Evolutionary conservation across 1,140 invertebrate genomes (phyloP).

Genomic region (Gryon sp.): DNA sequence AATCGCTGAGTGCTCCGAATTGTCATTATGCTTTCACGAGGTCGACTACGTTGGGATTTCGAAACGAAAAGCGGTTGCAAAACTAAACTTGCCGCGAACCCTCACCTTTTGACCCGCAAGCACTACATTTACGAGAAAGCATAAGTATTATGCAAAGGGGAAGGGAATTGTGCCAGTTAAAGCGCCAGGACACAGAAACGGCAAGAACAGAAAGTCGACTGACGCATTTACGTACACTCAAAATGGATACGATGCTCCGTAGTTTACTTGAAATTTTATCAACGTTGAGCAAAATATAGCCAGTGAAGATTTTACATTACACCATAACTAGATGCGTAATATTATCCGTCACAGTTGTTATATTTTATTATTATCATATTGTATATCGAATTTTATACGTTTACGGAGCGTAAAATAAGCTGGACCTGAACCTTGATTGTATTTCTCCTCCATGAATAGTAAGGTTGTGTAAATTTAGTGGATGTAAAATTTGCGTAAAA

Average conservation of each 20-base stretch:
- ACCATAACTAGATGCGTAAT: slow-evolving; percentile 32
- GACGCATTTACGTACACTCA: slow-evolving; percentile 54
- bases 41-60: slow-evolving; percentile 54
- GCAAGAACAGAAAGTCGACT: slow-evolving; percentile 42
- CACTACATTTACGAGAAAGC: slow-evolving; percentile 24
- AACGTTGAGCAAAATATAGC: slow-evolving; percentile 19
- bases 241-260: slow-evolving; percentile 58
- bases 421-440: too few species aligned
- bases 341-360: background rate
- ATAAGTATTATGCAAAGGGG: too few species aligned
- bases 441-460: too few species aligned
- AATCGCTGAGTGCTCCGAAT: slow-evolving; percentile 61
- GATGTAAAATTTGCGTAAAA: too few species aligned
- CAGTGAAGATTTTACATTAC: slow-evolving; percentile 36
- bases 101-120: slow-evolving; percentile 70
- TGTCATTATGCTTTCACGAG: slow-evolving; percentile 70
- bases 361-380: slow-evolving; percentile 21
- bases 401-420: too few species aligned
- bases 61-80: slow-evolving; percentile 49
- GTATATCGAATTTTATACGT: background rate
- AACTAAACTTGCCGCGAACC: slow-evolving; percentile 40
- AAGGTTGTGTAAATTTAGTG: too few species aligned
- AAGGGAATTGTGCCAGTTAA: background rate
- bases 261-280: slow-evolving; percentile 25
- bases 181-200: slow-evolving; percentile 3